Evolutionary conservation across 1,140 invertebrate species (phyloP), one percentile per base, ranked within the genome.

Genomic region (Cephus cinctus): DNA sequence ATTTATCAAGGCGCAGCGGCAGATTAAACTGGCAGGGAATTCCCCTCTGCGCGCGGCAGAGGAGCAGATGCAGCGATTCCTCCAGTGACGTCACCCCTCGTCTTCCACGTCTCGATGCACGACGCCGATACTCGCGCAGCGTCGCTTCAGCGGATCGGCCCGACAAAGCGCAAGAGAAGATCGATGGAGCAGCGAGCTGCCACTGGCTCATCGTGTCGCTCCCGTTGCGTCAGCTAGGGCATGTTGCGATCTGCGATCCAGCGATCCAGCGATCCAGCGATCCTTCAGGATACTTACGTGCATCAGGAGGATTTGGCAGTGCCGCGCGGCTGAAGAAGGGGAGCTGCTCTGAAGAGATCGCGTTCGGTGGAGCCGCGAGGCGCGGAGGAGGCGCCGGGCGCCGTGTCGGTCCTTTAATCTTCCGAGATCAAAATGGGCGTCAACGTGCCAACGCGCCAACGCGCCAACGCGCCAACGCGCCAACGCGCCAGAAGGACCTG

Each of bases 401-500:
- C 11, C 35, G 11, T 50, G 59, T 59, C 52, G 47, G 59, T 58
- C 70, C 67, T 73, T 73, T 73, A 73, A 73, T 73, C 72, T 75
- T 72, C 59, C 57, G 56, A 67, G 70, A 72, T 75, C 69, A 71
- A 73, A 75, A 73, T 63, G 61, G 9, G 9, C 27, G 27, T 12
- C 8, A 30, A 30, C 27, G 9, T 12, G 27, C 27, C 27, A 30
- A 30, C 27, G 12, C 63, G 61, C 54, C 43, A 55, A 47, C 50
- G 55, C 53, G 51, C 54, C 44, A 8, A 55, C 40, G 56, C 57
- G 56, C 49, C 49, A 50, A n/a, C n/a, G n/a, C n/a, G n/a, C 50
- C 47, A 52, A 39, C 50, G 52, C 40, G 36, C 47, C 39, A 57
- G 46, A 40, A 59, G 58, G 57, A 61, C 56, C 52, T 70, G 70